phyloP scores from a whole-genome alignment of 2,888 invertebrate genomes.

The Zygothrica quintamaculata region DNA sequence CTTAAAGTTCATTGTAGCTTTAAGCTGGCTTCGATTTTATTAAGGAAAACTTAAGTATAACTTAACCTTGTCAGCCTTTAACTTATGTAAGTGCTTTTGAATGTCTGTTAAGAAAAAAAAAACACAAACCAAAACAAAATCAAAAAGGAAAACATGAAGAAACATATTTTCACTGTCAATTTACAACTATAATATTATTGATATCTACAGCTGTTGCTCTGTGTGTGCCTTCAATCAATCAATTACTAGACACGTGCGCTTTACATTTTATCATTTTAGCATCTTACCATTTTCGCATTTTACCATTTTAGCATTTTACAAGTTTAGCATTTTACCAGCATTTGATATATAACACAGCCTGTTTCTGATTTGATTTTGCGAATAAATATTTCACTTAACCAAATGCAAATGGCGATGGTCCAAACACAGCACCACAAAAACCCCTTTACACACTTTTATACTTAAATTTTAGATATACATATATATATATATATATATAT shows the following conservation, averaged over 20 bases:
- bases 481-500: constrained; percentile 2
- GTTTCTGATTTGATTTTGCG: constrained; percentile 21
- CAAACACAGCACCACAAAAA: constrained; percentile 4
- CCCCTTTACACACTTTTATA: constrained; percentile 11
- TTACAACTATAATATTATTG: constrained; percentile 2
- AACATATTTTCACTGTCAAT: background rate
- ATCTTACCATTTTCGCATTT: background rate
- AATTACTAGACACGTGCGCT: constrained; percentile 61
- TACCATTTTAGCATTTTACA: background rate
- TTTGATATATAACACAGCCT: background rate
- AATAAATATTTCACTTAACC: constrained; percentile 36
- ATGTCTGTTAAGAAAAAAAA: background rate
- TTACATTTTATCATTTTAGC: constrained; percentile 34
- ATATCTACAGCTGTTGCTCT: constrained; percentile 50
- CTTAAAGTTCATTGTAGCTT: too few relatives aligned
- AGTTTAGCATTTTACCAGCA: constrained; percentile 2
- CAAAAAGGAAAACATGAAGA: too few relatives aligned
- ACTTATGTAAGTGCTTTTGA: background rate
- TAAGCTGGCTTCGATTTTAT: too few relatives aligned
- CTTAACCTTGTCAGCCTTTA: background rate
- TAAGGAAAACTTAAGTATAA: too few relatives aligned
- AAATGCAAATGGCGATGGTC: constrained; percentile 27
- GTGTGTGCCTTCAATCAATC: constrained; percentile 59
- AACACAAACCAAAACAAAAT: too few relatives aligned
- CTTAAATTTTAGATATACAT: background rate